Conservation (phyloP, 2,797 vertebrate genomes). For the Gymnothorax javanicus region DNA sequence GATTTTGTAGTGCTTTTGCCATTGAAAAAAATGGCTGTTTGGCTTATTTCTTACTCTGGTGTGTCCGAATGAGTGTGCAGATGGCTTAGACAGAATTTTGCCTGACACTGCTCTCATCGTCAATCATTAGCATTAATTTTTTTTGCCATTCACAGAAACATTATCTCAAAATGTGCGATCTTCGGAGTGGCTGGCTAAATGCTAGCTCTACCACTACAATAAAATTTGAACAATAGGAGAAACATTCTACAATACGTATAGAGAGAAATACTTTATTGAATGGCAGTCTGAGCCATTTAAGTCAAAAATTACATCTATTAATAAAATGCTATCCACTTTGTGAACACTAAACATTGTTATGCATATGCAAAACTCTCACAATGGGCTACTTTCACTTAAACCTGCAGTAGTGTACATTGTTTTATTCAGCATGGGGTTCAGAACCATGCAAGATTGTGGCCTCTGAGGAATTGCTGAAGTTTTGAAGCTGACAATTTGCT, state of each 20-base stretch:
- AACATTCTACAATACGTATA: neutral
- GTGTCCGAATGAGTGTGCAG: no score
- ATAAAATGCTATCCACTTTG: no score
- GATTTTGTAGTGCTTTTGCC: neutral
- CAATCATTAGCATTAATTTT: neutral
- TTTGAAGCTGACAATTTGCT: conserved; percentile 59
- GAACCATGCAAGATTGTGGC: neutral
- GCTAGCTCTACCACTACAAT: neutral
- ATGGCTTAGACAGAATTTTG: no score
- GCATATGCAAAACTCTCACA: neutral
- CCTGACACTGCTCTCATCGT: neutral
- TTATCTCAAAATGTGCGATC: neutral
- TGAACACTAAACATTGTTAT: neutral
- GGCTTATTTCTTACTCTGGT: neutral
- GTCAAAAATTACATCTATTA: neutral
- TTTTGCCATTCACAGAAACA: neutral
- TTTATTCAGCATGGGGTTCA: neutral
- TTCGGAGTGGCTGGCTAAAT: neutral
- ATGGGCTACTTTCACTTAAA: neutral
- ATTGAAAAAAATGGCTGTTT: neutral
- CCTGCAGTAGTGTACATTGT: neutral
- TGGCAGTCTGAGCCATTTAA: neutral
- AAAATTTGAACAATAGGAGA: neutral
- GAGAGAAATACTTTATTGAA: neutral
- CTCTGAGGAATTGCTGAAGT: neutral